Evolutionary conservation across 2,888 invertebrate genomes (phyloP).

Genomic region (Cheilosia variabilis): DNA sequence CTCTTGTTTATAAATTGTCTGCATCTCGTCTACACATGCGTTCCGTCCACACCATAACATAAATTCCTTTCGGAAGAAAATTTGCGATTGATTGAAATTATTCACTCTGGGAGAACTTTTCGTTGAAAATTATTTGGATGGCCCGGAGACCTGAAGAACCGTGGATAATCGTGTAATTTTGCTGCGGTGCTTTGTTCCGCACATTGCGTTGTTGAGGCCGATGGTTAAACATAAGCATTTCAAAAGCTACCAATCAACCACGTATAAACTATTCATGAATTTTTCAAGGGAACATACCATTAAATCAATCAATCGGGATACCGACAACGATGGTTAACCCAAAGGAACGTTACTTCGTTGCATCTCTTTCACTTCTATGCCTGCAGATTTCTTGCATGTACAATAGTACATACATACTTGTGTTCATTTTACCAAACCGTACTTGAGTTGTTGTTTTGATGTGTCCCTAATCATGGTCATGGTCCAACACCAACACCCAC

Average conservation of each 20-base stretch:
- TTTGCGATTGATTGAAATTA: conserved; percentile 47
- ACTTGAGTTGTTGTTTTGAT: conserved; percentile 9
- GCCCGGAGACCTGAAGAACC: conserved; percentile 36
- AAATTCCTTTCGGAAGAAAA: conserved; percentile 17
- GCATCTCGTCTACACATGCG: too few species aligned
- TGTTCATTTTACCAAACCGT: background rate
- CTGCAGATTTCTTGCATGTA: background rate
- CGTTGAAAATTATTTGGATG: conserved; percentile 35
- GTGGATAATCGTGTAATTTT: conserved; percentile 52
- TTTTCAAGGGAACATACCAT: conserved; percentile 33
- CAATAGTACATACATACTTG: background rate
- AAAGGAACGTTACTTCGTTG: conserved; percentile 4
- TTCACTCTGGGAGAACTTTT: conserved; percentile 22
- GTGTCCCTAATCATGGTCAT: conserved; percentile 15
- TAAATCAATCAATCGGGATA: conserved; percentile 46
- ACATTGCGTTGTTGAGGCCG: conserved; percentile 29
- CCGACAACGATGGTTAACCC: conserved; percentile 10
- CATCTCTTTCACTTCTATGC: background rate
- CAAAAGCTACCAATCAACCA: conserved; percentile 47
- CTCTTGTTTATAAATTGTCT: background rate
- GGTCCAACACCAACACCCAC: conserved; percentile 18
- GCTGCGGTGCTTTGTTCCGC: conserved; percentile 38
- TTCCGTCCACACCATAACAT: background rate
- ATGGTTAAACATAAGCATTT: conserved; percentile 38
- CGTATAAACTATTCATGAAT: conserved; percentile 52